Evolutionary conservation across 1,140 invertebrate genomes (phyloP).

Genomic region (Galendromus occidentalis): DNA sequence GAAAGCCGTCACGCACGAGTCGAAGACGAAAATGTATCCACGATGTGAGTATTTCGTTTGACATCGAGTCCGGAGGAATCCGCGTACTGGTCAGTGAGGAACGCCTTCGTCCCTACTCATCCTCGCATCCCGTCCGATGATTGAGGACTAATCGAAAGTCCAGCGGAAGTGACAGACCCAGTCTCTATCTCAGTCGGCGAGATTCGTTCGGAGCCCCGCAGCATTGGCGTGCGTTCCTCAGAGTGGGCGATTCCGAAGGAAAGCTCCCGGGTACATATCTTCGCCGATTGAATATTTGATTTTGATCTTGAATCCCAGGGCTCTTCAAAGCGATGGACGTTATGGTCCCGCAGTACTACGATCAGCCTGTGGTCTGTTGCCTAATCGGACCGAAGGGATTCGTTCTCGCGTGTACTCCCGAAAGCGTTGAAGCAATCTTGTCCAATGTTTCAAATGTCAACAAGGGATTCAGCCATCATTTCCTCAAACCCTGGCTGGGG

Average conservation of each 20-base stretch:
- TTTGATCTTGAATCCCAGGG: not conserved
- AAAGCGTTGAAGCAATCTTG: conserved; percentile 24
- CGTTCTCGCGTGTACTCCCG: not conserved
- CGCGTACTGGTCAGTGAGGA: no score
- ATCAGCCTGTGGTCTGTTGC: not conserved
- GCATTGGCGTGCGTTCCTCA: no score
- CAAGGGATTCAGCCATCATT: conserved; percentile 51
- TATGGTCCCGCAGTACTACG: not conserved
- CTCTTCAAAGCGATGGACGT: not conserved
- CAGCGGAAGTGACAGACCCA: no score
- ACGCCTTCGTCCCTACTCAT: no score
- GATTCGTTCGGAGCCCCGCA: no score
- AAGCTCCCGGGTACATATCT: no score
- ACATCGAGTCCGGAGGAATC: not conserved
- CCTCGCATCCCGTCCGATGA: no score
- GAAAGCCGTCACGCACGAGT: not conserved
- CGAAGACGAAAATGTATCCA: not conserved
- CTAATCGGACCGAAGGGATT: not conserved
- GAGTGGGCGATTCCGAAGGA: no score
- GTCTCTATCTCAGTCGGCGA: no score
- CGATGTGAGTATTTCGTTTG: not conserved
- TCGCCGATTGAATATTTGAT: no score
- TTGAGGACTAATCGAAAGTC: no score
- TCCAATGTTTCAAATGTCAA: conserved; percentile 51
- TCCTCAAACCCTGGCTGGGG: conserved; percentile 55